Percentiles rank a stretch among this genome's conserved stretches.
phyloP scores from a whole-genome alignment of 2,113 vertebrate species.

The Cisticola juncidis region DNA sequence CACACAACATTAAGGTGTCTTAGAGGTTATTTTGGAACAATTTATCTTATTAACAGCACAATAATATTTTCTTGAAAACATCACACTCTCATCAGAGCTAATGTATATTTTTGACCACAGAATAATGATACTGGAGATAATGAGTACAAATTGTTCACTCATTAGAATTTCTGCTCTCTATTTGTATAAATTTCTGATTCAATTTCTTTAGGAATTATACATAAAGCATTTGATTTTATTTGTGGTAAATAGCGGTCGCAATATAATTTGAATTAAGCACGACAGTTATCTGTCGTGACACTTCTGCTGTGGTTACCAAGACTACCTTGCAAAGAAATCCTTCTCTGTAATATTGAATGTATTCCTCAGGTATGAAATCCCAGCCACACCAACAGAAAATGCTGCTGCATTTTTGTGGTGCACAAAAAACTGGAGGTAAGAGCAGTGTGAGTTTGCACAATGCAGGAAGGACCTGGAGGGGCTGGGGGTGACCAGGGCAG shows the following conservation, averaged over 20 bases:
- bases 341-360: neutral
- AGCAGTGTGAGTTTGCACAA: accelerated
- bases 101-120: neutral
- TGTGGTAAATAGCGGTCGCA: neutral
- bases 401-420: neutral
- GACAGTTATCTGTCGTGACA: neutral
- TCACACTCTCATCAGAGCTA: neutral
- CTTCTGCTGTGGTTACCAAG: neutral
- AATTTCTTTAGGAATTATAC: neutral
- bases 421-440: neutral
- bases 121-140: neutral
- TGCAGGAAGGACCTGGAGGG: neutral
- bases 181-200: neutral
- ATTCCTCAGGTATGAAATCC: neutral
- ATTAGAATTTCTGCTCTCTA: neutral
- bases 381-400: neutral
- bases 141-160: neutral
- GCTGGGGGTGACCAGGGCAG: neutral
- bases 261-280: neutral
- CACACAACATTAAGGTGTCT: neutral
- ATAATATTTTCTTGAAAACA: neutral
- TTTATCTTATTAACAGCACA: neutral
- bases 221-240: neutral
- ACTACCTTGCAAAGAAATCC: neutral
- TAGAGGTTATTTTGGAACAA: neutral